A percentile compares a stretch with the other conserved stretches of the same genome.
These are phyloP conservation scores for Tringa solitaria DNA, from an alignment of 2,113 vertebrate species.

Conservation along the genomic window DNA sequence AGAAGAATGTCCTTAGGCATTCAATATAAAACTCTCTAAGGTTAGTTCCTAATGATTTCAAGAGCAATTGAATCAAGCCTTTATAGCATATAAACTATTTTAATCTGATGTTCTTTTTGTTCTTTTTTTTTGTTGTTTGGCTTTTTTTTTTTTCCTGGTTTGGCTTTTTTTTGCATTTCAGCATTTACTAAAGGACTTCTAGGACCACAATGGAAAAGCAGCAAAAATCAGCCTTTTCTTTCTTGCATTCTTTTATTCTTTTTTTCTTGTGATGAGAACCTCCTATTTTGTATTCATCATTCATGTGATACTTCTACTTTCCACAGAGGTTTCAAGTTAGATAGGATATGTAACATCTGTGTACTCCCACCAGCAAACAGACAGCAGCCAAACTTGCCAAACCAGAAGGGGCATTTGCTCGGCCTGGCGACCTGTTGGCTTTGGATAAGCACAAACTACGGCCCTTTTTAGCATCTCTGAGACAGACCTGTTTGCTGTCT, in stretches of 20 bases:
- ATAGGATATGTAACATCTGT: neutral
- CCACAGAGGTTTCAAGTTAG: neutral
- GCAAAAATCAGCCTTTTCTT: neutral
- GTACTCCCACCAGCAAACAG: neutral
- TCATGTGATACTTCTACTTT: neutral
- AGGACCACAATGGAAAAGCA: neutral
- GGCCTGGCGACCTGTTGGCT: neutral
- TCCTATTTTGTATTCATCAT: neutral
- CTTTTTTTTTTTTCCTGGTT: too few species aligned
- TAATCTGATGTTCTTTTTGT: neutral
- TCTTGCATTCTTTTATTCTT: neutral
- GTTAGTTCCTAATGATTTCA: neutral
- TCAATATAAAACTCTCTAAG: neutral
- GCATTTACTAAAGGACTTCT: neutral
- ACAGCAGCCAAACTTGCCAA: neutral
- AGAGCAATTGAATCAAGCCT: neutral
- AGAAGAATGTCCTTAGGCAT: neutral
- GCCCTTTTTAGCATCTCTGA: neutral
- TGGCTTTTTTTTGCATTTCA: neutral
- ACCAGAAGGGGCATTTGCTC: neutral
- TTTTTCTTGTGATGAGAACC: neutral
- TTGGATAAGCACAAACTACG: neutral
- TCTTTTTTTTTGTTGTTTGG: neutral
- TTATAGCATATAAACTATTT: neutral
- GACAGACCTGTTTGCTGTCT: neutral